Evolutionary conservation across 2,888 invertebrate genomes (phyloP), one percentile per base, ranked within the genome.

Genomic region (Crocallis elinguaria): DNA sequence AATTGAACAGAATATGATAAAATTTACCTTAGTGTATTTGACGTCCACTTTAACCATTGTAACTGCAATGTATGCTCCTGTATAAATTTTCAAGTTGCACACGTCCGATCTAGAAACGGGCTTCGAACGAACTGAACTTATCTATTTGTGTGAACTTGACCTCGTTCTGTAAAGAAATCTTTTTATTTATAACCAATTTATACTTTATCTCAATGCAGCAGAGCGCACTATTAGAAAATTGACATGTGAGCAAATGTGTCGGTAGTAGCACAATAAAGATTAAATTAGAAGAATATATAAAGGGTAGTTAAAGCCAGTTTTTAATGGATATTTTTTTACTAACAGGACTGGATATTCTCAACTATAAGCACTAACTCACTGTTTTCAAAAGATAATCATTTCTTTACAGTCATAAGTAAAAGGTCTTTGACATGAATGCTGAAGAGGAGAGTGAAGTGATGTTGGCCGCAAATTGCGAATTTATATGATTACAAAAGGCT

Each of bases 21-120:
- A n/a, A n/a, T n/a, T 64, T 82, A 93, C 93, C 88, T 92, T 88
- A 6, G 89, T 92, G 57, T 92, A 92, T 77, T 92, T 88, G 13
- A 92, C 86, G 64, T 90, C 85, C 52, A 92, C 88, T 73, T 86
- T 86, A 66, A 89, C 89, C 92, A 92, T 92, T 54, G 75, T 87
- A 65, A 30, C 49, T 14, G 23, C 9, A 9, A 49, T 55, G 14
- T 43, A 16, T 41, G 17, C 44, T 41, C 38, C 23, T 9, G 3
- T 43, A 21, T 37, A 36, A 16, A 37, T 14, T n/a, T 5, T 27
- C 39, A 37, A 17, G 27, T 12, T 6, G 37, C 59, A 59, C 48
- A 57, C 64, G 63, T 61, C 57, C 46, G 33, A 30, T 19, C 43
- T 38, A 39, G 39, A 48, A 49, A 62, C 67, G 67, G 66, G 66